These are phyloP conservation scores for Ommatoiulus sabulosus DNA, from an alignment of 2,888 invertebrate species.

Conservation along the genomic window DNA sequence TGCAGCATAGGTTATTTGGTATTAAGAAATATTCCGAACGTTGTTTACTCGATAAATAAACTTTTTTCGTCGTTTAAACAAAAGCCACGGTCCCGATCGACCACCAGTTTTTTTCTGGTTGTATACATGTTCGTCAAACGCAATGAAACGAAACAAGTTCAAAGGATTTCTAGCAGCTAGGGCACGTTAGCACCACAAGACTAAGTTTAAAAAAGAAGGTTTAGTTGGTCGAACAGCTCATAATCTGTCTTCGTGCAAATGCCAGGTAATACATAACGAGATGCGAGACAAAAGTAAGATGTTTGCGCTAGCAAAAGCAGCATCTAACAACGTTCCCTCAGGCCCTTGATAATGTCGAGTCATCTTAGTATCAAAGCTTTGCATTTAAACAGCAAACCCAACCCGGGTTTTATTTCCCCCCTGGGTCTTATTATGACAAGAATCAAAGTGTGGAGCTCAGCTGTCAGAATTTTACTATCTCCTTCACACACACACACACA, in stretches of 20 bases:
- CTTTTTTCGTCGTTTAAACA: too few relatives aligned
- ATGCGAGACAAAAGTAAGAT: conserved; percentile 28
- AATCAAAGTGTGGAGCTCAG: conserved; percentile 50
- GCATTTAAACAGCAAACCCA: conserved; percentile 46
- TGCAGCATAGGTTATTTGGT: too few relatives aligned
- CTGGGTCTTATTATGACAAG: conserved; percentile 51
- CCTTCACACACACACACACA: neutral
- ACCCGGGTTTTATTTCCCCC: conserved; percentile 52
- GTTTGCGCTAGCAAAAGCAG: neutral
- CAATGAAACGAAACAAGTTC: too few relatives aligned
- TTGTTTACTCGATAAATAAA: too few relatives aligned
- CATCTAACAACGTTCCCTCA: conserved; percentile 24
- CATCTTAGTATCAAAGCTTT: conserved; percentile 47
- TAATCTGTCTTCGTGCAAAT: conserved; percentile 15
- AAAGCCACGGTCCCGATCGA: too few relatives aligned
- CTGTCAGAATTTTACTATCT: conserved; percentile 19
- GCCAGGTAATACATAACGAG: conserved; percentile 27
- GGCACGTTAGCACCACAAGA: too few relatives aligned
- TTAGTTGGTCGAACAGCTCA: neutral
- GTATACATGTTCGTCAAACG: too few relatives aligned
- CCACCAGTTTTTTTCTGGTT: too few relatives aligned
- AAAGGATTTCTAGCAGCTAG: too few relatives aligned
- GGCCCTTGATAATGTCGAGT: conserved; percentile 52
- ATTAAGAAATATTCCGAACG: too few relatives aligned
- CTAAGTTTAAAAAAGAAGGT: neutral